These are phyloP conservation scores for Coremacera marginata DNA, from an alignment of 2,888 invertebrate species.

Conservation along the genomic window DNA sequence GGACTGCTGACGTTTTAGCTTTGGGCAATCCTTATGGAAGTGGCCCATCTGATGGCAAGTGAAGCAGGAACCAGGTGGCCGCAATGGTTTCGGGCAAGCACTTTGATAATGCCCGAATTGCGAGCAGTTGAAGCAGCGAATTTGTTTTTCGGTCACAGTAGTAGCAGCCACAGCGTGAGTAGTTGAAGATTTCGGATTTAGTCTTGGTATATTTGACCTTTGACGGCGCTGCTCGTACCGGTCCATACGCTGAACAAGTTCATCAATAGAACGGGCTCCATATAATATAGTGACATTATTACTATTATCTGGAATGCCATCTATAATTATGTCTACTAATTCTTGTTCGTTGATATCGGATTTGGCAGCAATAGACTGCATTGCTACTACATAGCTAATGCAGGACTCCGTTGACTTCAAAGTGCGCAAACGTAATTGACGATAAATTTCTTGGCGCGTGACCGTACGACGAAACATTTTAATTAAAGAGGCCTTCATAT, in stretches of 20 bases:
- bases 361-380: conserved; percentile 29
- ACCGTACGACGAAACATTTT: conserved; percentile 11
- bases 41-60: conserved; percentile 25
- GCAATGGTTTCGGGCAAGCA: conserved; percentile 14
- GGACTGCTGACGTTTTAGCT: background rate
- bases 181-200: no score
- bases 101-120: conserved; percentile 25
- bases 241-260: background rate
- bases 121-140: conserved; percentile 18
- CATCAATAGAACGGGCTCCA: background rate
- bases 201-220: no score
- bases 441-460: conserved; percentile 32
- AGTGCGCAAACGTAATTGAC: conserved; percentile 12
- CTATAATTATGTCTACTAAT: conserved; percentile 27
- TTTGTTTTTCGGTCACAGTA: background rate
- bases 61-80: background rate
- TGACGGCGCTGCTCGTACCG: background rate
- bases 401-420: conserved; percentile 24
- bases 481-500: background rate
- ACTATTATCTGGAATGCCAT: conserved; percentile 37
- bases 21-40: background rate
- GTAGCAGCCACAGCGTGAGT: no score
- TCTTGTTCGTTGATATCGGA: conserved; percentile 24
- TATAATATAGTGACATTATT: background rate
- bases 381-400: conserved; percentile 31